Conservation (phyloP, 2,797 vertebrate genomes). For the Pseudomugil gertrudae region DNA sequence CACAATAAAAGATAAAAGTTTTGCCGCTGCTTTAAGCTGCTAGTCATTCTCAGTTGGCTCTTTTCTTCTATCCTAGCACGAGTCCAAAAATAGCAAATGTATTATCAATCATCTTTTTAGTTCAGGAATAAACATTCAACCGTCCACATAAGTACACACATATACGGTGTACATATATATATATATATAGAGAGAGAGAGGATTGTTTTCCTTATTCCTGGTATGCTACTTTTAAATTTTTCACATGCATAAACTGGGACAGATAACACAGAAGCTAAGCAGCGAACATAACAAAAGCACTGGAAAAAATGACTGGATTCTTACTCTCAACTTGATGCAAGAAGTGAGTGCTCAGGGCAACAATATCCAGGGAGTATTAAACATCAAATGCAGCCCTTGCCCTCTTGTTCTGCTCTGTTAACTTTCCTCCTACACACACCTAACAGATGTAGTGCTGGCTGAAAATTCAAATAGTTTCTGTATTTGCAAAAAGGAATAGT, state of each 20-base stretch:
- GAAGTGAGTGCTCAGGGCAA: constrained; percentile 45
- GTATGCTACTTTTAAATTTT: constrained; percentile 51
- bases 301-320: constrained; percentile 19
- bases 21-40: constrained; percentile 41
- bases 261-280: constrained; percentile 42
- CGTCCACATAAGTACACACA: constrained; percentile 22
- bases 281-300: constrained; percentile 25
- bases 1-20: constrained; percentile 49
- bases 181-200: too few relatives aligned
- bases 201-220: constrained; percentile 3
- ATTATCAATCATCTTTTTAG: constrained; percentile 26
- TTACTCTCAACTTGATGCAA: constrained; percentile 32
- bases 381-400: constrained; percentile 28
- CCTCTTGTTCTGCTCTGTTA: constrained; percentile 22
- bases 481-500: constrained; percentile 27
- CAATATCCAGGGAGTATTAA: constrained; percentile 29
- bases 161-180: too few relatives aligned
- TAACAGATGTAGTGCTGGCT: constrained; percentile 34
- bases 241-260: constrained; percentile 56
- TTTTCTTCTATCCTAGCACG: constrained; percentile 45
- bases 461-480: constrained; percentile 44
- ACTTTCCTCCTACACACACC: constrained; percentile 44
- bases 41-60: constrained; percentile 16
- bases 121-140: constrained; percentile 52
- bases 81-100: constrained; percentile 60